phyloP scores from a whole-genome alignment of 53 echinoderm and acorn worm genomes.

The Temnopleurus reevesii region DNA sequence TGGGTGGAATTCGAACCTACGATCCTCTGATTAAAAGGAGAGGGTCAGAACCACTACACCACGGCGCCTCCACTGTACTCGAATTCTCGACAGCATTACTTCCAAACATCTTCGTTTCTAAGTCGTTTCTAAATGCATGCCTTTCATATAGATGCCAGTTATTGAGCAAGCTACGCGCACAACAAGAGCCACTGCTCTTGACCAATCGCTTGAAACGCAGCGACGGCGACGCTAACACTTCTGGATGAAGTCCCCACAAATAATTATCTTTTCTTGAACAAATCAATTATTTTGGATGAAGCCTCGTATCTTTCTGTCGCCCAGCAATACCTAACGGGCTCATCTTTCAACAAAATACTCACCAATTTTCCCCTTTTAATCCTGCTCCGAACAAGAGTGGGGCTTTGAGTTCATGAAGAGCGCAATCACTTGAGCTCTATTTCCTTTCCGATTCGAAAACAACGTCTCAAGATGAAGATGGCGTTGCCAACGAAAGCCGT shows the following conservation, averaged over 20 bases:
- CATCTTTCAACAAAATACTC: no score
- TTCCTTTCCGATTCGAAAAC: not conserved
- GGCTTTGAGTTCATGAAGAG: not conserved
- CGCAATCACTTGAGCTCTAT: not conserved
- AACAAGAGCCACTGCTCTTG: no score
- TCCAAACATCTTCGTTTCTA: no score
- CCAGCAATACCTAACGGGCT: not conserved
- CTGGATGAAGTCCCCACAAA: not conserved
- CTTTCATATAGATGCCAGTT: no score
- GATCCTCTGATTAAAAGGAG: no score
- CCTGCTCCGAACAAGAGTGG: not conserved
- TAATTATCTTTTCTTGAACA: slow-evolving; percentile 17
- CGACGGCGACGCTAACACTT: not conserved
- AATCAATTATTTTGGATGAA: slow-evolving; percentile 28
- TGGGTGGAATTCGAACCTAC: no score
- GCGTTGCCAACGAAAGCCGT: not conserved
- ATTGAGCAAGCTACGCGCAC: no score
- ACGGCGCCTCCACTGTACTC: no score
- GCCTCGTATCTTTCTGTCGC: slow-evolving; percentile 7
- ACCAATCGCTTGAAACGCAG: not conserved
- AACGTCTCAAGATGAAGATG: not conserved
- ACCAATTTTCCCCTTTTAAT: no score
- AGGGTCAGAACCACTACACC: no score
- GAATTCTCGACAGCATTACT: no score
- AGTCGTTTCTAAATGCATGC: no score